phyloP scores from a whole-genome alignment of 2,888 invertebrate species.

The Drosophila kokeensis region DNA sequence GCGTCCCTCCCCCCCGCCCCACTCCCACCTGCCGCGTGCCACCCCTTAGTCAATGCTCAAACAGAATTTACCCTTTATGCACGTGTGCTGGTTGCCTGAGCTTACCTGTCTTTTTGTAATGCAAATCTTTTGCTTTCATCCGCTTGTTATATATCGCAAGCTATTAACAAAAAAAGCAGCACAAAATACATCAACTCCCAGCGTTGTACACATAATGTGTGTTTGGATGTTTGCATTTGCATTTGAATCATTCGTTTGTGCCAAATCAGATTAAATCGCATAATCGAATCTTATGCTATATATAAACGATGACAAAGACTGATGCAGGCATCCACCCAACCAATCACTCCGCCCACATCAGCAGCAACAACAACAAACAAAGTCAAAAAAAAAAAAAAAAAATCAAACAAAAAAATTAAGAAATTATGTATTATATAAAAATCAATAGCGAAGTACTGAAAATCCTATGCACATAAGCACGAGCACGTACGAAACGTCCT shows the following conservation, averaged over 20 bases:
- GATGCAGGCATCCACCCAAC: constrained; percentile 61
- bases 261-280: constrained; percentile 80
- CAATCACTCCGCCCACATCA: constrained; percentile 58
- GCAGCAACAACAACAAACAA: neutral
- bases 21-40: neutral
- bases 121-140: constrained; percentile 79
- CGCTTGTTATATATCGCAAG: constrained; percentile 80
- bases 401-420: constrained; percentile 37
- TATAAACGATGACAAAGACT: constrained; percentile 77
- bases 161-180: constrained; percentile 66
- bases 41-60: neutral
- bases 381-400: constrained; percentile 14
- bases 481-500: constrained; percentile 77
- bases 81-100: constrained; percentile 26
- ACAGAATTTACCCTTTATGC: constrained; percentile 46
- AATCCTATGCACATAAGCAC: constrained; percentile 77
- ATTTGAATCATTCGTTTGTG: constrained; percentile 80
- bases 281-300: constrained; percentile 76
- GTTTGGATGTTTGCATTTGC: constrained; percentile 61
- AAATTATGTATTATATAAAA: constrained; percentile 80
- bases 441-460: constrained; percentile 78
- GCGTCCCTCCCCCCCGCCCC: neutral
- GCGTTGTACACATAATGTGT: constrained; percentile 12
- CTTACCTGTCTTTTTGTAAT: constrained; percentile 78
- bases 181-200: constrained; percentile 10